Evolutionary conservation across 1,140 invertebrate species (phyloP).

Genomic region (Zaprionus gabonicus): DNA sequence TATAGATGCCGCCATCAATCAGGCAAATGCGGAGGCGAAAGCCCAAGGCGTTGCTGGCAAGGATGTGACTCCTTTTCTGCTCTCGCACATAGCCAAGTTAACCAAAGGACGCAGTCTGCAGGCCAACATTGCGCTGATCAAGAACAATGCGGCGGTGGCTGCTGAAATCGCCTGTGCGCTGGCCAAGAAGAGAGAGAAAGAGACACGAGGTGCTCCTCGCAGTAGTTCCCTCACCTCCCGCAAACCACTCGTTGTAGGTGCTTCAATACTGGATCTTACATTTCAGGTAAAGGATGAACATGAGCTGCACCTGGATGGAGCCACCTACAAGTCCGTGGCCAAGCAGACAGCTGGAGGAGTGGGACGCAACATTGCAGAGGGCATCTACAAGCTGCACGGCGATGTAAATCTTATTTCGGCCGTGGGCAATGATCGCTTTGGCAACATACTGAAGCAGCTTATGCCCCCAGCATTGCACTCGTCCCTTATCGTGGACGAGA

Average conservation of each 20-base stretch:
- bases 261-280: conserved; percentile 75
- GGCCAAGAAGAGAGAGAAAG: not conserved
- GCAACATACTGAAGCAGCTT: conserved; percentile 84
- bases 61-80: conserved; percentile 96
- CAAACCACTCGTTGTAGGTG: conserved; percentile 68
- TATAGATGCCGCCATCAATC: conserved; percentile 89
- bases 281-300: conserved; percentile 59
- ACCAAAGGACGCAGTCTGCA: conserved; percentile 92
- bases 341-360: conserved; percentile 93
- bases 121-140: conserved; percentile 95
- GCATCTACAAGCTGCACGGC: conserved; percentile 89
- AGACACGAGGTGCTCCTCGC: not conserved
- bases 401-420: conserved; percentile 91
- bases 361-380: conserved; percentile 95
- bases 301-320: conserved; percentile 89
- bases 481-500: conserved; percentile 82
- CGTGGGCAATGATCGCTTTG: conserved; percentile 89
- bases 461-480: conserved; percentile 73
- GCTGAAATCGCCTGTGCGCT: conserved; percentile 89
- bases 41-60: conserved; percentile 90
- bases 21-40: conserved; percentile 89
- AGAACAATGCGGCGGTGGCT: conserved; percentile 95
- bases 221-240: not conserved
- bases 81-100: conserved; percentile 90
- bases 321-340: conserved; percentile 89